Evolutionary conservation across 1,140 invertebrate genomes (phyloP).

Genomic region (Brachystomella parvula): DNA sequence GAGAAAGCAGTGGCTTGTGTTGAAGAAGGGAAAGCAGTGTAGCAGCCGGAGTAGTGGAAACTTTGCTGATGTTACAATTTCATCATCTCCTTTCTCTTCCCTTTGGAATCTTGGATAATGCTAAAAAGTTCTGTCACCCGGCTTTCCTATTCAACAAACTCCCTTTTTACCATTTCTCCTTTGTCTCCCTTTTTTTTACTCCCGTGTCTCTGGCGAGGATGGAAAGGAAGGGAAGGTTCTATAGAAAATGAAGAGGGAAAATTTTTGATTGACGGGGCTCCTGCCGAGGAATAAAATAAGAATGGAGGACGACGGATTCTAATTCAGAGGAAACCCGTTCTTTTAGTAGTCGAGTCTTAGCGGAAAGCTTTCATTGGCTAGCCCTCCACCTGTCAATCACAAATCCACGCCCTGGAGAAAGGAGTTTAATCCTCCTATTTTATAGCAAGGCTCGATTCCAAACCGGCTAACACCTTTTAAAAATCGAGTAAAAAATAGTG

Average conservation of each 20-base stretch:
- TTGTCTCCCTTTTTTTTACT: background rate
- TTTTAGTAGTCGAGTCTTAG: background rate
- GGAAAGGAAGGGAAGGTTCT: constrained; percentile 10
- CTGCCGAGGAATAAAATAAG: background rate
- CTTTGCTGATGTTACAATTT: constrained; percentile 23
- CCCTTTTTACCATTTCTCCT: background rate
- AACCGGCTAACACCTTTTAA: no score
- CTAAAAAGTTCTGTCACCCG: background rate
- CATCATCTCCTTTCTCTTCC: background rate
- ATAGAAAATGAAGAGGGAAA: constrained; percentile 20
- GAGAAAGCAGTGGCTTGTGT: background rate
- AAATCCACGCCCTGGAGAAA: constrained; percentile 30
- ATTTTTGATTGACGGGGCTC: constrained; percentile 32
- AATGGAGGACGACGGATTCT: background rate
- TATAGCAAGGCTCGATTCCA: no score
- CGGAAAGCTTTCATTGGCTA: background rate
- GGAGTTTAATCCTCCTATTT: background rate
- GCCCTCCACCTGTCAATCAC: constrained; percentile 31
- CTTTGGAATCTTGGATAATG: background rate
- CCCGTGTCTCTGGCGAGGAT: background rate
- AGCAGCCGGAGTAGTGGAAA: no score
- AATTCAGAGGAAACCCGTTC: background rate
- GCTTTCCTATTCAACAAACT: background rate
- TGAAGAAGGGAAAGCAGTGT: background rate
- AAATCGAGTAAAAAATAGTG: no score